Conservation (phyloP, 2,113 vertebrate genomes). For the Petaurus breviceps region DNA sequence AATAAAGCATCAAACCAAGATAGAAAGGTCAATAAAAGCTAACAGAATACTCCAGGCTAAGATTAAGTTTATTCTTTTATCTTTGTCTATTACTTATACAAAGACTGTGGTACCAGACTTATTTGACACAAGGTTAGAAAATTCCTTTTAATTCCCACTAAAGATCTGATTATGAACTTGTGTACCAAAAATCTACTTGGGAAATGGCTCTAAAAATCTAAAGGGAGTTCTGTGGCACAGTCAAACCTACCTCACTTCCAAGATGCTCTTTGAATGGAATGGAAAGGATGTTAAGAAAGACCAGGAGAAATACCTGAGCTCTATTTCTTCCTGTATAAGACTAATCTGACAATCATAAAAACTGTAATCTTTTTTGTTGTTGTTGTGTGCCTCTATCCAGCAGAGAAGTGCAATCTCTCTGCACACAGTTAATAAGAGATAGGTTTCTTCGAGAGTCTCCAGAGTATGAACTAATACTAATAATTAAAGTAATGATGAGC, state of each 20-base stretch:
- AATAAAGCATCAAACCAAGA: not conserved
- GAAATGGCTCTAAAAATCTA: not conserved
- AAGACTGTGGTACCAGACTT: not conserved
- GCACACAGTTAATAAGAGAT: not conserved
- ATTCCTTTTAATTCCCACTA: not conserved
- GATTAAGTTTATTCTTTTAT: not conserved
- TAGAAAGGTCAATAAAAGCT: not conserved
- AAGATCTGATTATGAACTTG: not conserved
- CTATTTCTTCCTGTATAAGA: not conserved
- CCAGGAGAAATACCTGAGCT: not conserved
- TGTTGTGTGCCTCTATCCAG: too few relatives aligned
- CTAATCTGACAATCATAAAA: not conserved
- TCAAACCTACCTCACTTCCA: not conserved
- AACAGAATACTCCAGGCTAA: not conserved
- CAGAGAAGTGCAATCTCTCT: not conserved
- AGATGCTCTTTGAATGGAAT: not conserved
- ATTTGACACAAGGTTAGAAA: not conserved
- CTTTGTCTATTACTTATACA: not conserved
- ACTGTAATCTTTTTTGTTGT: not conserved
- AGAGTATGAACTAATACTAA: not conserved
- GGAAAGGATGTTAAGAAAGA: not conserved
- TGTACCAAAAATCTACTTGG: not conserved
- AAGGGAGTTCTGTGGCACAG: not conserved
- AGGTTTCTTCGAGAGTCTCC: not conserved
- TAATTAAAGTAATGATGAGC: not conserved